A percentile compares a stretch with the other conserved stretches of the same genome.
These are phyloP conservation scores for Caenorhabditis virilis DNA, from an alignment of 2,888 invertebrate genomes.

Conservation along the genomic window DNA sequence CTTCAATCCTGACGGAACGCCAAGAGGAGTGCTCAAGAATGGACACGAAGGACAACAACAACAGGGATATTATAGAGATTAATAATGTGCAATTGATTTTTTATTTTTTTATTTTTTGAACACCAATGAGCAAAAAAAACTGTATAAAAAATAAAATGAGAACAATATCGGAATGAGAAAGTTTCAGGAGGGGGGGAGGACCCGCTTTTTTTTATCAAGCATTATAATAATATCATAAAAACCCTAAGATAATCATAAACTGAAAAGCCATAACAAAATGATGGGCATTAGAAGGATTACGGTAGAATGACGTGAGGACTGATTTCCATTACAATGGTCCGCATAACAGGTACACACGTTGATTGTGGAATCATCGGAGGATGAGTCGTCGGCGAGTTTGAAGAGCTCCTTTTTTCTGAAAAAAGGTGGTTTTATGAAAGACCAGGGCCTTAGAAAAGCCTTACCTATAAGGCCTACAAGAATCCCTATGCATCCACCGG, in stretches of 20 bases:
- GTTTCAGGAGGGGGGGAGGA: too few species aligned
- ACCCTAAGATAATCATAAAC: too few species aligned
- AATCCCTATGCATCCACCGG: slow-evolving; percentile 66
- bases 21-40: slow-evolving; percentile 65
- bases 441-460: neutral
- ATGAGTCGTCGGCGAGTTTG: slow-evolving; percentile 53
- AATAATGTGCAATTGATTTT: too few species aligned
- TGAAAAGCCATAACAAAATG: too few species aligned
- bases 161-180: too few species aligned
- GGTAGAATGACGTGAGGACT: slow-evolving; percentile 10
- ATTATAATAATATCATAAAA: too few species aligned
- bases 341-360: slow-evolving; percentile 67
- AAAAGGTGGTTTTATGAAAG: neutral
- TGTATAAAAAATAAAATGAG: too few species aligned
- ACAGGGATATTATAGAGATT: slow-evolving; percentile 3
- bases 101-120: neutral
- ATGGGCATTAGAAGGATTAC: neutral
- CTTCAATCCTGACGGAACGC: slow-evolving; percentile 68
- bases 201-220: too few species aligned
- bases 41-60: slow-evolving; percentile 32
- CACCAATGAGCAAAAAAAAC: too few species aligned
- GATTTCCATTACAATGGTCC: slow-evolving; percentile 69
- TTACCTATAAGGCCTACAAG: slow-evolving; percentile 59
- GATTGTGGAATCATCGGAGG: slow-evolving; percentile 56
- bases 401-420: slow-evolving; percentile 62